phyloP scores from a whole-genome alignment of 1,140 invertebrate species.

The Penaeus japonicus region DNA sequence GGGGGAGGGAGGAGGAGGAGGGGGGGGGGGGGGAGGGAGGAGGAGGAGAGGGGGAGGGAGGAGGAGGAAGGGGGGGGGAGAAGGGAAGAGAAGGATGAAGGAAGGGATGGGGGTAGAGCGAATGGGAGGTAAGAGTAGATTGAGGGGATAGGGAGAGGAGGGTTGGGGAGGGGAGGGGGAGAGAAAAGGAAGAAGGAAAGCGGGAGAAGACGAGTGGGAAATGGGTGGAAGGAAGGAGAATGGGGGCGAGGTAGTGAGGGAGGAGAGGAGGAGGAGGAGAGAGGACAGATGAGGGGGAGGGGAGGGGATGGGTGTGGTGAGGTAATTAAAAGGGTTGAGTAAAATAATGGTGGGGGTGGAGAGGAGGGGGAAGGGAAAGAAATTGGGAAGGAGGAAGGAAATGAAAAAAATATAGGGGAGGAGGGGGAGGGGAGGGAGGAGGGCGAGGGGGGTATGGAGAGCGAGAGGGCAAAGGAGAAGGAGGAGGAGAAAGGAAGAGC shows the following conservation, averaged over 20 bases:
- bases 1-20: neutral
- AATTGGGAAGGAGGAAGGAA: neutral
- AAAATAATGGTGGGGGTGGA: neutral
- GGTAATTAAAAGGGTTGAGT: neutral
- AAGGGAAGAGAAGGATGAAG: too few species aligned
- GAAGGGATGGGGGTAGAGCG: neutral
- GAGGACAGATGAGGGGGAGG: neutral
- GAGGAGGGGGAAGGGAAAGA: neutral
- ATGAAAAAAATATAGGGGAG: neutral
- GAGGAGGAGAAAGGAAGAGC: too few species aligned
- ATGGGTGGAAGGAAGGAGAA: neutral
- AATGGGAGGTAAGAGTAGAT: too few species aligned
- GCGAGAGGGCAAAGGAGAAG: neutral
- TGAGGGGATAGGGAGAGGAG: too few species aligned
- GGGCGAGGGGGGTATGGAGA: too few species aligned
- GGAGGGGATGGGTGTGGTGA: neutral
- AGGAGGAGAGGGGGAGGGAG: neutral
- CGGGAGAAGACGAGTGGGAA: neutral
- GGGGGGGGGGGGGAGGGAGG: neutral
- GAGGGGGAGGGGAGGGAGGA: neutral
- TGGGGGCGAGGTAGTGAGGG: neutral
- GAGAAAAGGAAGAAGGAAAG: neutral
- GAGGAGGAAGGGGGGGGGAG: neutral
- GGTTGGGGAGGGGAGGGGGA: neutral
- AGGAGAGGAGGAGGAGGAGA: neutral